A percentile compares a stretch with the other conserved stretches of the same genome.
These are phyloP conservation scores for Dryas iulia DNA, from an alignment of 1,140 invertebrate species.

Conservation along the genomic window DNA sequence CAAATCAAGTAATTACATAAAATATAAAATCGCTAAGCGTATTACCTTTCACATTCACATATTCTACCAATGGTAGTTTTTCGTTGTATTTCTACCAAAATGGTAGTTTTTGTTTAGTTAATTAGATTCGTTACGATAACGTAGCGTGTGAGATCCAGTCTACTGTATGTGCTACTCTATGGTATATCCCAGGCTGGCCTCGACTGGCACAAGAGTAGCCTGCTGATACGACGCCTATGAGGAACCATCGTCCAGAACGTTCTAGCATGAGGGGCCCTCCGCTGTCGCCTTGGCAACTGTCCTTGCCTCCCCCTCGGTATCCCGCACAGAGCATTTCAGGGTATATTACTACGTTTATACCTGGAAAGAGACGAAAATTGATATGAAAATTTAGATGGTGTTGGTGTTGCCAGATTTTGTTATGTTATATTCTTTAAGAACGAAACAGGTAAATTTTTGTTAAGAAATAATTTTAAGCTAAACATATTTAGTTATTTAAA, in stretches of 20 bases:
- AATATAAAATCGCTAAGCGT: background rate
- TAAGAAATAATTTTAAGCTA: no score
- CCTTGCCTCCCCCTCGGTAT: constrained; percentile 93
- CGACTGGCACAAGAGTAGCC: constrained; percentile 95
- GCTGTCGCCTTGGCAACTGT: constrained; percentile 89
- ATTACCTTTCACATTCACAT: background rate
- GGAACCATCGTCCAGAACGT: constrained; percentile 91
- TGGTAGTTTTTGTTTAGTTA: background rate
- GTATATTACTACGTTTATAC: constrained; percentile 95
- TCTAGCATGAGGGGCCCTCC: constrained; percentile 95
- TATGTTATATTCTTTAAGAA: no score
- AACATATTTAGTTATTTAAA: no score
- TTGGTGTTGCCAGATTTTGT: background rate
- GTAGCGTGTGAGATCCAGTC: constrained; percentile 91
- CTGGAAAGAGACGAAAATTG: constrained; percentile 59
- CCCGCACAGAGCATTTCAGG: constrained; percentile 99
- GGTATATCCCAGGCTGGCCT: constrained; percentile 96
- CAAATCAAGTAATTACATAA: background rate
- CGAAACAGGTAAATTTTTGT: no score
- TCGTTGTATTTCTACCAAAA: constrained; percentile 11
- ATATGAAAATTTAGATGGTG: background rate
- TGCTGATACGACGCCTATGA: constrained; percentile 92
- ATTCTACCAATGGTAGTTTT: background rate
- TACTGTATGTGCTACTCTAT: constrained; percentile 94
- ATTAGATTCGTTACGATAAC: constrained; percentile 61